Evolutionary conservation across 2,888 invertebrate genomes (phyloP), one percentile per base, ranked within the genome.

Genomic region (Apoderus coryli): DNA sequence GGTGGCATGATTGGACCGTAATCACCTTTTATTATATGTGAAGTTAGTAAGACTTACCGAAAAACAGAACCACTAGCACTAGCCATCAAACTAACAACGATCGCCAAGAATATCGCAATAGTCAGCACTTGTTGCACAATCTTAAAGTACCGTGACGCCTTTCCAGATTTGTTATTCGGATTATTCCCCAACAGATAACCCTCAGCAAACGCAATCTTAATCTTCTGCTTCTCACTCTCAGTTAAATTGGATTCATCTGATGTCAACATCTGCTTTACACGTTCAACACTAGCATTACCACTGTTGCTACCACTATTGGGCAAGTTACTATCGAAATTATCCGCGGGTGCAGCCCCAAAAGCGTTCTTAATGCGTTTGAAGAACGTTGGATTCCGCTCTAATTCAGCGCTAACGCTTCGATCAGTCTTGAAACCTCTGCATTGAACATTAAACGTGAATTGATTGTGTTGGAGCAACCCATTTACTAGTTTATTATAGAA

Each of bases 141-240:
- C 61, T 76, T 73, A 37, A 80, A 63, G 50, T 72, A 69, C 50
- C 65, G 68, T 45, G 67, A 61, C 14, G 65, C 61, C 51, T 62
- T 66, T 14, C 66, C 61, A 22, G 54, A 48, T 37, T 59, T 60
- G 15, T 56, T 52, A 33, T 50, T 42, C n/a, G 53, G 47, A 13
- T 19, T 22, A 36, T 47, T 64, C 44, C 82, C 88, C 30, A 85
- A 76, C 35, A 85, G 53, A 52, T 88, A 90, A 1, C 90, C 90
- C 57, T 90, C 90, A 16, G 86, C 86, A 60, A 90, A 90, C 1
- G 89, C 89, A 33, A 86, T 68, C 62, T 86, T 86, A 33, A 88
- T 65, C 48, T 73, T 71, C 42, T 77, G 75, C 41, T 75, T 74
- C 54, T 85, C 75, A 42, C 60, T 49, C 46, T 53, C 56, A 19